Evolutionary conservation across 2,888 invertebrate species (phyloP).

Genomic region (Agrypnus murinus): DNA sequence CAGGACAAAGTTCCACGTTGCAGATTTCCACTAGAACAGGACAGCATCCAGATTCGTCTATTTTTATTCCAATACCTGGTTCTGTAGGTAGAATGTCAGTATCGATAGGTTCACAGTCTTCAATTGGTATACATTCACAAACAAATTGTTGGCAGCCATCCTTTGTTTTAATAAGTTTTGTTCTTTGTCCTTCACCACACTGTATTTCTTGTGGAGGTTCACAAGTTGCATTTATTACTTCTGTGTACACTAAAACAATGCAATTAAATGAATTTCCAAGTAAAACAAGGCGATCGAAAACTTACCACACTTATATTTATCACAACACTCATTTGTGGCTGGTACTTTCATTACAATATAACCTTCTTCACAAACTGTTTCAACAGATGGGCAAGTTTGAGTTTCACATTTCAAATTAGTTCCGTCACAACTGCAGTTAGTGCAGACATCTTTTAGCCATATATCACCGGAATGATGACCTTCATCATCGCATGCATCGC

Average conservation of each 20-base stretch:
- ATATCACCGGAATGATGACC: conserved; percentile 80
- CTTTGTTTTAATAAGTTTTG: conserved; percentile 78
- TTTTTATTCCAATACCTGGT: conserved; percentile 77
- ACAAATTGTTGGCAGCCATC: conserved; percentile 83
- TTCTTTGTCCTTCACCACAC: conserved; percentile 82
- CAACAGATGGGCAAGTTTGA: conserved; percentile 74
- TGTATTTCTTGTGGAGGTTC: conserved; percentile 79
- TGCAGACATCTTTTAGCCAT: conserved; percentile 84
- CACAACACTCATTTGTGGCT: conserved; percentile 80
- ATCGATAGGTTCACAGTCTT: conserved; percentile 78
- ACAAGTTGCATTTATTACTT: conserved; percentile 74
- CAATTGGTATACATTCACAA: conserved; percentile 84
- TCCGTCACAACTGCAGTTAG: conserved; percentile 80
- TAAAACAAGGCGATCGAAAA: too few relatives aligned
- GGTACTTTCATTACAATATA: conserved; percentile 73
- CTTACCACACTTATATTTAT: conserved; percentile 80
- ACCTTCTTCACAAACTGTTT: conserved; percentile 78
- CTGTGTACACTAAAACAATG: too few relatives aligned
- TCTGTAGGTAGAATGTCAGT: conserved; percentile 66
- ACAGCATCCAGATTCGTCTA: conserved; percentile 83
- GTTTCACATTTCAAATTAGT: conserved; percentile 78
- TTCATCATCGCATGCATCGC: conserved; percentile 84
- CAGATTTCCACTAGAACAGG: conserved; percentile 78
- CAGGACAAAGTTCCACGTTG: conserved; percentile 77
- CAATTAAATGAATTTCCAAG: too few relatives aligned